Percentiles rank a stretch among this genome's conserved stretches.
Evolutionary conservation across 2,888 invertebrate species (phyloP).

Genomic region (Dryococelus australis): DNA sequence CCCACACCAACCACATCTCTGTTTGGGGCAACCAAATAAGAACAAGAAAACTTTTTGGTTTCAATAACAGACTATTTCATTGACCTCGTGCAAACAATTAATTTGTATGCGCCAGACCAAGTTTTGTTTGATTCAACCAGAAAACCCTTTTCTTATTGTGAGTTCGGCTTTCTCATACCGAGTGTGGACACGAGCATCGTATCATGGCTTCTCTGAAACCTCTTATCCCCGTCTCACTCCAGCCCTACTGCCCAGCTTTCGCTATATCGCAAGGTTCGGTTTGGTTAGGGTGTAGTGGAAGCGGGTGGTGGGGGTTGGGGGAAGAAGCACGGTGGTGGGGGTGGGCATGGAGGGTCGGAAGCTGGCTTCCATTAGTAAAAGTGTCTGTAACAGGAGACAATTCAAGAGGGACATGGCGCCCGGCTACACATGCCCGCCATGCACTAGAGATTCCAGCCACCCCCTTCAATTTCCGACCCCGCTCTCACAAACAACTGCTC

Average conservation of each 20-base stretch:
- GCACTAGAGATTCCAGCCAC: not conserved
- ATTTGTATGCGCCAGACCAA: too few relatives aligned
- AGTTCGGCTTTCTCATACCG: too few relatives aligned
- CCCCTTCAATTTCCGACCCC: too few relatives aligned
- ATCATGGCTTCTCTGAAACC: not conserved
- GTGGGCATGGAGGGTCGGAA: not conserved
- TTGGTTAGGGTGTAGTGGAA: not conserved
- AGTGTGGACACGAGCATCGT: not conserved
- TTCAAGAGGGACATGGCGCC: not conserved
- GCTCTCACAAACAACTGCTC: not conserved
- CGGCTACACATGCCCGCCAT: not conserved
- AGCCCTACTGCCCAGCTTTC: not conserved
- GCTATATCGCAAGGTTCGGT: not conserved
- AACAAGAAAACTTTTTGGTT: too few relatives aligned
- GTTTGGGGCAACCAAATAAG: too few relatives aligned
- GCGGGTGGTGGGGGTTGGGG: not conserved
- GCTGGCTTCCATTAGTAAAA: conserved; percentile 16
- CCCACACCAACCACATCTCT: too few relatives aligned
- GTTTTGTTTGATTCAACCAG: too few relatives aligned
- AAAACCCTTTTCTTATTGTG: too few relatives aligned
- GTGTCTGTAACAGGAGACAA: conserved; percentile 16
- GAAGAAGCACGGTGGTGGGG: too few relatives aligned
- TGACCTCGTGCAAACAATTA: too few relatives aligned
- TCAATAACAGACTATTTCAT: too few relatives aligned
- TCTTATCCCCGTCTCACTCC: not conserved